Conservation (phyloP, 2,888 invertebrate species). For the Chrysopilus asiliformis region DNA sequence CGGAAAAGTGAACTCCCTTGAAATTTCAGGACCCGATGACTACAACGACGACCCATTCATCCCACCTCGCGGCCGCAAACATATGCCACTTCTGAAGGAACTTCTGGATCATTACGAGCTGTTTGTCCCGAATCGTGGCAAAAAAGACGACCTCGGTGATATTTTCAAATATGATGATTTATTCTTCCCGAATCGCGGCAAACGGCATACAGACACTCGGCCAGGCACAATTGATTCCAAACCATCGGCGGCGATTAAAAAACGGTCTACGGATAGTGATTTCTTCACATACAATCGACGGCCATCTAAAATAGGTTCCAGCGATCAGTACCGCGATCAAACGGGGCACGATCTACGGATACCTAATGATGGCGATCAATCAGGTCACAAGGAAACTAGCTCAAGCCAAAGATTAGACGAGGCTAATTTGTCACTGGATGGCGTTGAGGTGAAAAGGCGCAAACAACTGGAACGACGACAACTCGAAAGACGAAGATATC, state of each 20-base stretch:
- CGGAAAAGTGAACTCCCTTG: background rate
- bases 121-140: slow-evolving; percentile 35
- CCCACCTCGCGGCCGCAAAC: slow-evolving; percentile 32
- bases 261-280: background rate
- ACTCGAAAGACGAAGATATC: too few species aligned
- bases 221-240: background rate
- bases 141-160: slow-evolving; percentile 31
- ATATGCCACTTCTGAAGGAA: slow-evolving; percentile 24
- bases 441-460: background rate
- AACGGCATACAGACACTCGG: slow-evolving; percentile 16
- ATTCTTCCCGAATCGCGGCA: slow-evolving; percentile 34
- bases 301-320: background rate
- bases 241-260: background rate
- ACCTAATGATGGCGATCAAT: background rate
- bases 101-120: slow-evolving; percentile 26
- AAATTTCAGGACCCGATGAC: background rate
- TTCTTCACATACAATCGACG: background rate
- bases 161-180: slow-evolving; percentile 34
- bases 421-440: background rate
- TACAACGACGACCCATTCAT: slow-evolving; percentile 24
- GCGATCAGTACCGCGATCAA: background rate
- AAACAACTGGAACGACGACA: too few species aligned
- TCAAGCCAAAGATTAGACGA: background rate
- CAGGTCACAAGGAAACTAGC: background rate
- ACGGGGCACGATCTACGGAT: background rate